Percentiles rank a stretch among this genome's conserved stretches.
These are phyloP conservation scores for Tethya wilhelma DNA, from an alignment of 37 sponge, comb jelly and placozoan species.

Conservation along the genomic window DNA sequence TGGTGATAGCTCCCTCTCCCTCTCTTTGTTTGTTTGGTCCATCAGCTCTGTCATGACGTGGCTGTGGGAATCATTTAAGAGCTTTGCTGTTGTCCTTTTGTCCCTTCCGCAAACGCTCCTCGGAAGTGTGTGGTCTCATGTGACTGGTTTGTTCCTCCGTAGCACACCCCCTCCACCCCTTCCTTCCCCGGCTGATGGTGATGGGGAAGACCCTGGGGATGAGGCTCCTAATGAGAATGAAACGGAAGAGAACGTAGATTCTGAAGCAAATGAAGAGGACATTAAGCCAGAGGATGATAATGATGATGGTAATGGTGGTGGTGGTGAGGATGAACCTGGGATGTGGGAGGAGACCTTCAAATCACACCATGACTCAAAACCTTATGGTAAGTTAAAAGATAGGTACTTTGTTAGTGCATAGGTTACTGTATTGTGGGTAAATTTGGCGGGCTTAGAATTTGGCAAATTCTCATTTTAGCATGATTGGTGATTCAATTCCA, in stretches of 20 bases:
- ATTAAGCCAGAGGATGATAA: constrained; percentile 28
- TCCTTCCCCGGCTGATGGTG: neutral
- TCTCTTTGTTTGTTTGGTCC: too few relatives aligned
- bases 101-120: neutral
- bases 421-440: too few relatives aligned
- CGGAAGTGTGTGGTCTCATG: neutral
- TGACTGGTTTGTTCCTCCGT: neutral
- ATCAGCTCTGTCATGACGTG: too few relatives aligned
- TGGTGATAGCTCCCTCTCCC: too few relatives aligned
- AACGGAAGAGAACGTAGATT: constrained; percentile 28
- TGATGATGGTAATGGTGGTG: constrained; percentile 26
- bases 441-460: too few relatives aligned
- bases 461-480: too few relatives aligned
- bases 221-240: neutral
- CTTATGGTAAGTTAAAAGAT: constrained; percentile 80
- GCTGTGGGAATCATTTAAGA: too few relatives aligned
- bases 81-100: too few relatives aligned
- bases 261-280: constrained; percentile 27
- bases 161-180: constrained; percentile 7
- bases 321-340: constrained; percentile 54
- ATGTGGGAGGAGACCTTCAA: constrained; percentile 98
- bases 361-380: constrained; percentile 93
- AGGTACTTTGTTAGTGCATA: too few relatives aligned
- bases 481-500: too few relatives aligned
- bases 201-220: neutral